Evolutionary conservation across 2,888 invertebrate species (phyloP).

Genomic region (Hydraecia micacea): DNA sequence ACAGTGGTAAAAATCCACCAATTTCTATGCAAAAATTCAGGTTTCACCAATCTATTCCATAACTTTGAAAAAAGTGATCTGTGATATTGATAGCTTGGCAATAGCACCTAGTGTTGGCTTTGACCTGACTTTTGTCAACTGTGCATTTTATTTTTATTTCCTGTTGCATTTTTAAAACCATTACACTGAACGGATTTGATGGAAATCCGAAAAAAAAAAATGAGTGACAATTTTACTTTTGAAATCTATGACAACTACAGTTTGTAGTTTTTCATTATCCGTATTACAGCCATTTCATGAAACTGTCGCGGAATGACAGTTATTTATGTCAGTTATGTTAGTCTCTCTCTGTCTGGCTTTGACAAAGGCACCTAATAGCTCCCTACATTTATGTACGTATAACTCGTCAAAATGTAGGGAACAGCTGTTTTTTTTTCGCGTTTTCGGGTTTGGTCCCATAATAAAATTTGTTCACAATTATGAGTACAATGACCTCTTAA

Average conservation of each 20-base stretch:
- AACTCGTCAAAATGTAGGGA: no score
- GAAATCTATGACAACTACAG: background rate
- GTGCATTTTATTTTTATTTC: conserved; percentile 19
- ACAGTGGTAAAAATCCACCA: conserved; percentile 22
- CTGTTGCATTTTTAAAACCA: conserved; percentile 10
- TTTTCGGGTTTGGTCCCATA: no score
- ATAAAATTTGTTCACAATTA: no score
- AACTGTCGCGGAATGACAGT: background rate
- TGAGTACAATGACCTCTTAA: no score
- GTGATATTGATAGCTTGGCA: conserved; percentile 40
- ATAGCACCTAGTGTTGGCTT: conserved; percentile 36
- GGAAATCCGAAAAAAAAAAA: background rate
- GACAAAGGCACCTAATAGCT: no score
- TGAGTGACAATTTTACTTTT: background rate
- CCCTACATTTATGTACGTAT: no score
- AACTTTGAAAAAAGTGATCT: conserved; percentile 24
- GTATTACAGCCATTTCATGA: background rate
- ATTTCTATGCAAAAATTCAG: conserved; percentile 47
- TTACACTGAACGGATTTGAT: no score
- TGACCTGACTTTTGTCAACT: conserved; percentile 11
- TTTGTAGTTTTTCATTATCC: background rate
- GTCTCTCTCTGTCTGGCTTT: background rate
- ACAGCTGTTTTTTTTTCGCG: no score
- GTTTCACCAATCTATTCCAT: conserved; percentile 24
- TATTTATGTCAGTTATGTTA: background rate